phyloP scores from a whole-genome alignment of 2,797 vertebrate genomes.

The Zenarchopterus dispar region DNA sequence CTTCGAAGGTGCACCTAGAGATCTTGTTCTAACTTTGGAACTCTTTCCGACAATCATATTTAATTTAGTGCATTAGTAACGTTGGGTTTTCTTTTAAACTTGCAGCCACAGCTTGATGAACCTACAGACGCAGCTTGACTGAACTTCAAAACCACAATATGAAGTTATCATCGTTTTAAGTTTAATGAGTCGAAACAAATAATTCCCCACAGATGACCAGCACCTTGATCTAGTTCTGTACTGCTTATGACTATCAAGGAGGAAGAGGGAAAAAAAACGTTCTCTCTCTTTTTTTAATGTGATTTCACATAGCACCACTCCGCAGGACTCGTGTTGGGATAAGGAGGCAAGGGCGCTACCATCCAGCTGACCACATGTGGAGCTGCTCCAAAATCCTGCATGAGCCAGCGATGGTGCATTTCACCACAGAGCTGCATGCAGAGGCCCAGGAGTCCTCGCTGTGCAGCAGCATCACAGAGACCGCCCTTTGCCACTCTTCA shows the following conservation, averaged over 20 bases:
- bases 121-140: too few species aligned
- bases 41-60: neutral
- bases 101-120: conserved; percentile 1
- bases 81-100: conserved; percentile 4
- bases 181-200: too few species aligned
- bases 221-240: neutral
- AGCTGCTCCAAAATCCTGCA: conserved; percentile 57
- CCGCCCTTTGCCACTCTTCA: conserved; percentile 59
- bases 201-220: neutral
- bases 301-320: conserved; percentile 43
- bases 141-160: neutral
- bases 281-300: conserved; percentile 3
- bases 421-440: conserved; percentile 69
- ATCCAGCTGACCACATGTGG: conserved; percentile 71
- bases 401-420: conserved; percentile 52
- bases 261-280: conserved; percentile 12
- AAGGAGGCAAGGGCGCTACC: conserved; percentile 66
- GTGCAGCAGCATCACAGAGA: conserved; percentile 62
- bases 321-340: conserved; percentile 52
- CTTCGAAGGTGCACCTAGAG: neutral
- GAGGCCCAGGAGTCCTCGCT: conserved; percentile 56
- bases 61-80: neutral
- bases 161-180: neutral
- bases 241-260: neutral
- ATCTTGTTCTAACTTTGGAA: conserved; percentile 9